Conservation (phyloP, 1,140 invertebrate species). For the Chlorops oryzae region DNA sequence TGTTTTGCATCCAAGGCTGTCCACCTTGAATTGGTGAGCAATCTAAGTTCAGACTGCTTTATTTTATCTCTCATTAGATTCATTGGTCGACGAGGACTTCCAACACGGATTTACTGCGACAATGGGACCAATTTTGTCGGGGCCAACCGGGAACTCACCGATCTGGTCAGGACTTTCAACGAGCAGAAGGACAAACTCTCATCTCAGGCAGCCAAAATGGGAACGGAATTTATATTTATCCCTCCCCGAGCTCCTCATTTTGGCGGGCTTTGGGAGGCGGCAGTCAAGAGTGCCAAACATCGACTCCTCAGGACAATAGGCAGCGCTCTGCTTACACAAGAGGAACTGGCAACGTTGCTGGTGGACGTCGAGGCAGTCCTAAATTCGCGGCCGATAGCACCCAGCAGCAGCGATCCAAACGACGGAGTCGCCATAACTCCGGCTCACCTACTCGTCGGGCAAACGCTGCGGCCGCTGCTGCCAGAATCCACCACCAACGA, state of each 20-base stretch:
- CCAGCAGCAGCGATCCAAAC: slow-evolving; percentile 12
- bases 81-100: slow-evolving; percentile 25
- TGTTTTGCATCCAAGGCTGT: slow-evolving; percentile 29
- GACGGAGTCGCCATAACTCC: too few relatives aligned
- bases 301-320: neutral
- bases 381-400: slow-evolving; percentile 20
- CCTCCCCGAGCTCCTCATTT: slow-evolving; percentile 19
- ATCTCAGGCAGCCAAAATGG: neutral
- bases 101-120: slow-evolving; percentile 13
- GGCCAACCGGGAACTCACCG: neutral
- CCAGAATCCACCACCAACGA: neutral
- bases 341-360: slow-evolving; percentile 7
- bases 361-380: slow-evolving; percentile 22
- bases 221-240: slow-evolving; percentile 9
- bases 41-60: slow-evolving; percentile 35
- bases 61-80: slow-evolving; percentile 35
- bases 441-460: too few relatives aligned
- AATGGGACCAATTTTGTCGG: slow-evolving; percentile 22
- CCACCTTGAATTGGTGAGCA: slow-evolving; percentile 36
- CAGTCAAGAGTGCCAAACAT: slow-evolving; percentile 4
- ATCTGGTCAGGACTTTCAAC: neutral
- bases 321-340: slow-evolving; percentile 1
- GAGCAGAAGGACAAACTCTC: neutral
- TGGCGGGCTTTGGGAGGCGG: slow-evolving; percentile 30
- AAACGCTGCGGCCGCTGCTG: too few relatives aligned